phyloP scores from a whole-genome alignment of 2,888 invertebrate species.

The Myopa testacea region DNA sequence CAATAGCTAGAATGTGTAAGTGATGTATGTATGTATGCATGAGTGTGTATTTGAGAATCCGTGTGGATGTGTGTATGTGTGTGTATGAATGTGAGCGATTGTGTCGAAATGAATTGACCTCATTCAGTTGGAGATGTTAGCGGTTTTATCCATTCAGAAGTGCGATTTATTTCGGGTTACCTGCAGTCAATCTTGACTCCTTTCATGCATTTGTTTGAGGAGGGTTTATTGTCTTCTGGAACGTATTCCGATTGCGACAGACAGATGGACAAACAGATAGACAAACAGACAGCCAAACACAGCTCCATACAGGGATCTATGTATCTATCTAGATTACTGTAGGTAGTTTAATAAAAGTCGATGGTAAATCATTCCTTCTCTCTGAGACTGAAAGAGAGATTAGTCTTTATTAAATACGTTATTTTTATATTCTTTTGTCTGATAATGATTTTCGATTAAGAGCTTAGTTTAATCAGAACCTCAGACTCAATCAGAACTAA shows the following conservation, averaged over 20 bases:
- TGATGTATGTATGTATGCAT: background rate
- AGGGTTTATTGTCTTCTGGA: background rate
- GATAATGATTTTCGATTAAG: background rate
- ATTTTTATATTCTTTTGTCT: background rate
- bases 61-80: background rate
- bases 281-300: background rate
- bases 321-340: background rate
- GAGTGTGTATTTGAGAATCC: no score
- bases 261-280: background rate
- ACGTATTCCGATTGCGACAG: background rate
- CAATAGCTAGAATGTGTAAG: background rate
- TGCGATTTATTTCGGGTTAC: slow-evolving; percentile 20
- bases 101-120: slow-evolving; percentile 17
- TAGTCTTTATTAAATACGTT: no score
- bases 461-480: background rate
- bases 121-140: slow-evolving; percentile 1
- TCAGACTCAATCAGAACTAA: no score
- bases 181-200: background rate
- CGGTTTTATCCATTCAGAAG: slow-evolving; percentile 1
- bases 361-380: no score
- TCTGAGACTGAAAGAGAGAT: no score
- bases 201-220: background rate
- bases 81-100: background rate
- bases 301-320: background rate
- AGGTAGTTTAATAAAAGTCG: no score